Evolutionary conservation across 2,888 invertebrate species (phyloP), one percentile per base, ranked within the genome.

Genomic region (Abrostola triplasia): DNA sequence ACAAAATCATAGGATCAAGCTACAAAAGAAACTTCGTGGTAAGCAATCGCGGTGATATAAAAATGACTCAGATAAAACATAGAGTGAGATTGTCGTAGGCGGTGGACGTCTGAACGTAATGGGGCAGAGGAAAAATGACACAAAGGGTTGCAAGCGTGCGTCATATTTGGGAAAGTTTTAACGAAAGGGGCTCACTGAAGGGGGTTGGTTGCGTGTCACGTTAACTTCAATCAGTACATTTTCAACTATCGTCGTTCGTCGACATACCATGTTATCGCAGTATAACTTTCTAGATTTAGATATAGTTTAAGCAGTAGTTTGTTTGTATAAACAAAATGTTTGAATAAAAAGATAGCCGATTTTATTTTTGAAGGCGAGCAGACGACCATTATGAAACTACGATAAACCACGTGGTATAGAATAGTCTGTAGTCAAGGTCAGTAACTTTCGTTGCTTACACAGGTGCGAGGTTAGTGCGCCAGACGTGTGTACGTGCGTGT

Each of bases 151-250:
- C 81, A 86, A 84, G 81, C 84, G 84, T 89, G 88, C 86, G 90
- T 91, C 87, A 88, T 89, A 90, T 91, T 91, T 88, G 82, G 84
- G 84, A 89, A 92, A 92, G 87, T 92, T 92, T 90, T 92, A 92
- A 92, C 91, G 89, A 90, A 89, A 86, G 88, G 90, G 88, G 86
- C 81, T 47, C 84, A 81, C 80, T 76, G 82, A 70, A 77, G 82
- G 82, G 84, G 85, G 82, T 75, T 76, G 82, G 80, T 83, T 83
- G 82, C 83, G 83, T 88, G 89, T 86, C 90, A 90, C 87, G 88
- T 87, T 84, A 90, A 84, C 87, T 88, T 89, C 85, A 85, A 87
- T 88, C 87, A 86, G 85, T 85, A 85, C 85, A 84, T 84, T 87
- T 87, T 87, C 84, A 84, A 81, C 90, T 89, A 89, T 89, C 88